phyloP scores from a whole-genome alignment of 1,140 invertebrate genomes.

The Meloidogyne floridensis region DNA sequence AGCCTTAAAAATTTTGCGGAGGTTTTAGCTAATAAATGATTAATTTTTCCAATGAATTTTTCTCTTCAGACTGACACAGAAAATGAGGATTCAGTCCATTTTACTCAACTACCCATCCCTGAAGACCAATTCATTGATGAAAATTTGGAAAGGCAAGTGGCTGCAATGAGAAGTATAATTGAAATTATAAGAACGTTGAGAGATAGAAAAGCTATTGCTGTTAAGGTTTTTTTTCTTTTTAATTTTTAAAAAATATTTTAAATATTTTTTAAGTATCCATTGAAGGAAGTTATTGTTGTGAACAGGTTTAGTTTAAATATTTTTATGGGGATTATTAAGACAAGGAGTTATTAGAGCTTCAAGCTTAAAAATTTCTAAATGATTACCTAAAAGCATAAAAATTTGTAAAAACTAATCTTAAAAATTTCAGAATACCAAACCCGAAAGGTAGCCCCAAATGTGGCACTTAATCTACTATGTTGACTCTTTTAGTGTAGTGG shows the following conservation, averaged over 20 bases:
- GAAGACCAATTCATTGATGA: conserved; percentile 76
- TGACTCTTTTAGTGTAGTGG: no score
- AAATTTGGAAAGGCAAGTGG: conserved; percentile 84
- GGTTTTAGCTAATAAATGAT: no score
- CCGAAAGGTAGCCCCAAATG: no score
- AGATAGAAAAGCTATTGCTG: conserved; percentile 87
- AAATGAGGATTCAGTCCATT: conserved; percentile 62
- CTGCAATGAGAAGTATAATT: conserved; percentile 89
- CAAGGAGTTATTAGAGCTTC: no score
- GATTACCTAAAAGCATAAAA: no score
- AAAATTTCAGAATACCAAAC: no score
- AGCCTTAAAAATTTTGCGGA: no score
- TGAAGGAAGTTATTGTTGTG: conserved; percentile 92
- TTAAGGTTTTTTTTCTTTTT: conserved; percentile 71
- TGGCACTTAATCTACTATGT: no score
- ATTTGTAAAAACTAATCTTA: no score
- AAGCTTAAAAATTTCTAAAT: no score
- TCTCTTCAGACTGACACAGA: background rate
- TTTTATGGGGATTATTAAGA: background rate
- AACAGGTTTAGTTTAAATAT: conserved; percentile 68
- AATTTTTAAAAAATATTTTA: background rate
- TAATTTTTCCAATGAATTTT: background rate
- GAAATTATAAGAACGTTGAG: conserved; percentile 88
- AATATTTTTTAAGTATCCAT: conserved; percentile 75
- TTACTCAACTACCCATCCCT: conserved; percentile 49